Evolutionary conservation across 1,140 invertebrate genomes (phyloP).

Genomic region (Oreohelix idahoensis): DNA sequence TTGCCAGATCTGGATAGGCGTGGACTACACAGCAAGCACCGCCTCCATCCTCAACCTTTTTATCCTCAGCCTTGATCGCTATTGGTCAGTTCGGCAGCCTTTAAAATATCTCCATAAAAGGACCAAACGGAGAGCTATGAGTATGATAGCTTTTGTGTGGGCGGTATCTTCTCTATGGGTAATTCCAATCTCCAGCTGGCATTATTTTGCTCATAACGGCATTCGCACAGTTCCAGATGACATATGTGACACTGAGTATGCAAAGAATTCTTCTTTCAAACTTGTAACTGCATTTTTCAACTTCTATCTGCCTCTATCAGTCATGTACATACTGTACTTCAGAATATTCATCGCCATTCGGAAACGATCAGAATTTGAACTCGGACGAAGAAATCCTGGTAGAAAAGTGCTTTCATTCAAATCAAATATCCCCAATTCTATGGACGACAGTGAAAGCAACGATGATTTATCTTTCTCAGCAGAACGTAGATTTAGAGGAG

Average conservation of each 20-base stretch:
- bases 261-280: constrained; percentile 74
- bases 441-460: constrained; percentile 52
- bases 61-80: constrained; percentile 72
- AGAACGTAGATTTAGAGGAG: neutral
- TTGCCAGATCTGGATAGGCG: constrained; percentile 73
- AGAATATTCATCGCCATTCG: constrained; percentile 76
- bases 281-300: constrained; percentile 76
- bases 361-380: constrained; percentile 73
- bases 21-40: constrained; percentile 80
- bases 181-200: constrained; percentile 76
- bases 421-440: constrained; percentile 25
- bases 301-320: constrained; percentile 76
- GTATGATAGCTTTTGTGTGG: constrained; percentile 76
- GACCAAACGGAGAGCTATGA: constrained; percentile 76
- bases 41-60: constrained; percentile 80
- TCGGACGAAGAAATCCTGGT: constrained; percentile 61
- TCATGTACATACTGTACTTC: constrained; percentile 76
- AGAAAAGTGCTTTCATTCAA: constrained; percentile 42
- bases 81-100: constrained; percentile 77
- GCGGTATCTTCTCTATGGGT: constrained; percentile 75
- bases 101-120: constrained; percentile 77
- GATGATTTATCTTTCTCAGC: constrained; percentile 39
- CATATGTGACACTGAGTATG: constrained; percentile 77
- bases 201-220: constrained; percentile 70
- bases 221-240: constrained; percentile 65